Evolutionary conservation across 2,797 vertebrate species (phyloP).

Genomic region (Alca torda): DNA sequence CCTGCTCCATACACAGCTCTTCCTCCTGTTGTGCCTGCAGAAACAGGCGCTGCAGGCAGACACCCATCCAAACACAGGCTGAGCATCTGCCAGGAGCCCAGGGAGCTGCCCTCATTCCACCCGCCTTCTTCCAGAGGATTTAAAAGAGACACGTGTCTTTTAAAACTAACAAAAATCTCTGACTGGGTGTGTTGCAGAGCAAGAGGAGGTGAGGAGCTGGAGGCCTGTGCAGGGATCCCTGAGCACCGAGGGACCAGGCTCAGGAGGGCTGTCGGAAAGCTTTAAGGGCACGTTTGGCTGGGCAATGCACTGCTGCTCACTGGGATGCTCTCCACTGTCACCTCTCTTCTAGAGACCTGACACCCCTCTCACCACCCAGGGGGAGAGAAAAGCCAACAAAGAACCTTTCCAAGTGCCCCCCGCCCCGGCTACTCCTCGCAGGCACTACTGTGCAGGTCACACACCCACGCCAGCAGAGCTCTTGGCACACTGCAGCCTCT

Average conservation of each 20-base stretch:
- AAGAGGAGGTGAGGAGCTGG: not conserved
- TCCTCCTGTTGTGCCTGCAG: not conserved
- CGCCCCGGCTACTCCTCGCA: not conserved
- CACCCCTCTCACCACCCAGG: rapidly evolving
- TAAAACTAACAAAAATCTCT: not conserved
- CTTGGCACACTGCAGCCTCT: not conserved
- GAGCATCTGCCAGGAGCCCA: not conserved
- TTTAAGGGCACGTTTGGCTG: not conserved
- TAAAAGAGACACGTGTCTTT: not conserved
- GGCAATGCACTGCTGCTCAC: not conserved
- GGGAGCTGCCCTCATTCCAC: not conserved
- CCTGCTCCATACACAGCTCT: not conserved
- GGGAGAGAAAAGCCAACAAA: not conserved
- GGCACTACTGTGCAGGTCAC: not conserved
- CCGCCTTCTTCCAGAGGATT: not conserved
- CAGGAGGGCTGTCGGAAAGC: not conserved
- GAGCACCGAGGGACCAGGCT: not conserved
- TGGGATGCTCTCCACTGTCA: not conserved
- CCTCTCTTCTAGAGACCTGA: not conserved
- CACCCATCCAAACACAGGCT: not conserved
- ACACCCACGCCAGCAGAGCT: not conserved
- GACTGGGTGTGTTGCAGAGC: not conserved
- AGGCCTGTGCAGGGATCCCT: not conserved
- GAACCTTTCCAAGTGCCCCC: not conserved
- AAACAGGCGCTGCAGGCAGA: not conserved